Percentiles rank a stretch among this genome's conserved stretches.
Conservation (phyloP, 2,113 vertebrate genomes). For the Vidua macroura region DNA sequence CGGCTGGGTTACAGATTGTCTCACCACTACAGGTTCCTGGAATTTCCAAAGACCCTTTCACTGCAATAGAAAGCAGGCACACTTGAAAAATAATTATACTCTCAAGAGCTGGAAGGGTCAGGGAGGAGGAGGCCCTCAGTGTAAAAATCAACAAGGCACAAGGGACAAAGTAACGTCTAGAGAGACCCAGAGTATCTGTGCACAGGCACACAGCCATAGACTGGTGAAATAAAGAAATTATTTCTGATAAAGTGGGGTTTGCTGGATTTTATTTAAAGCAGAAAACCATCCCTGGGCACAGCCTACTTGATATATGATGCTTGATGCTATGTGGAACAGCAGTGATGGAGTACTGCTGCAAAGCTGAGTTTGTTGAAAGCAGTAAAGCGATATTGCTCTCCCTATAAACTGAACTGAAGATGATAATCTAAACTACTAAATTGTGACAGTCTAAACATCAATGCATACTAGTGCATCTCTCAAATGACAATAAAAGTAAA, state of each 20-base stretch:
- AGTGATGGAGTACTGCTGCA: neutral
- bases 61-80: neutral
- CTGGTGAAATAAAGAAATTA: neutral
- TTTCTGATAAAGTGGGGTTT: neutral
- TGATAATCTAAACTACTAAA: neutral
- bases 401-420: neutral
- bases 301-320: neutral
- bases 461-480: neutral
- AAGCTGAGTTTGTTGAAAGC: neutral
- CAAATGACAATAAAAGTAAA: neutral
- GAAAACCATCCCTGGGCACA: neutral
- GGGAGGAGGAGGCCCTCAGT: neutral
- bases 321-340: neutral
- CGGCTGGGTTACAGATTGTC: neutral
- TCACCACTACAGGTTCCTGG: neutral
- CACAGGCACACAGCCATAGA: accelerated
- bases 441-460: neutral
- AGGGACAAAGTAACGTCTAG: neutral
- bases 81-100: neutral
- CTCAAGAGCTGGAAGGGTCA: neutral
- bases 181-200: neutral
- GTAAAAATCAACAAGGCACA: neutral
- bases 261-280: neutral
- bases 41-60: neutral
- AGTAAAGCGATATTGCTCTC: neutral